Percentiles rank a stretch among this genome's conserved stretches.
phyloP scores from a whole-genome alignment of 2,888 invertebrate genomes.

The Alviniconcha strummeri region DNA sequence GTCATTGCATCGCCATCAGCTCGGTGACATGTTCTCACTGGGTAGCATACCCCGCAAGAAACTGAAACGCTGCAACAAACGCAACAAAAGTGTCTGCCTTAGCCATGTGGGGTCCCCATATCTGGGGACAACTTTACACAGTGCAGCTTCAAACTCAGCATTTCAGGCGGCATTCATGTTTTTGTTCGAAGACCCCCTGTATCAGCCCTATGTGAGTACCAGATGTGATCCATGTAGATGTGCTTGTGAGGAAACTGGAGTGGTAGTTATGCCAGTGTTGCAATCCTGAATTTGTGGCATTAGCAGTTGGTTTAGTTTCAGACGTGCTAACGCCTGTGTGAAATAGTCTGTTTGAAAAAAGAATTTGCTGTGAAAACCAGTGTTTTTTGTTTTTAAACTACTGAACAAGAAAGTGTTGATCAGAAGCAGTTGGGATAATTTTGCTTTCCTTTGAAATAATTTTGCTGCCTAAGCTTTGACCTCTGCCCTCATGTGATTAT shows the following conservation, averaged over 20 bases:
- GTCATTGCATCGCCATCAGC: not conserved
- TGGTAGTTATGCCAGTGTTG: not conserved
- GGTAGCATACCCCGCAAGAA: not conserved
- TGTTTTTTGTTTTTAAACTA: no score
- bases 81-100: not conserved
- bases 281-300: not conserved
- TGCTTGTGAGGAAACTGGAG: not conserved
- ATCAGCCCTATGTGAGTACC: not conserved
- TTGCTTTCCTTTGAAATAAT: no score
- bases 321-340: not conserved
- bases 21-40: not conserved
- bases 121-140: not conserved
- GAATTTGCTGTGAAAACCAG: no score
- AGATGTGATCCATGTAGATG: not conserved
- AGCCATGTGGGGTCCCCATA: not conserved
- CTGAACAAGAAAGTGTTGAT: no score
- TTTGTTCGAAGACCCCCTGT: slow-evolving; percentile 9
- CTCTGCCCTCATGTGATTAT: no score
- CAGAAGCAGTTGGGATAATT: no score
- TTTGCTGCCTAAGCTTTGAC: no score
- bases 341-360: not conserved
- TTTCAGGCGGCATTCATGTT: slow-evolving; percentile 10
- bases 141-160: not conserved
- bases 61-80: slow-evolving; percentile 15
- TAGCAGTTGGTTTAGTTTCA: not conserved